These are phyloP conservation scores for Onychomys torridus DNA, from an alignment of 2,797 vertebrate genomes.

Conservation along the genomic window DNA sequence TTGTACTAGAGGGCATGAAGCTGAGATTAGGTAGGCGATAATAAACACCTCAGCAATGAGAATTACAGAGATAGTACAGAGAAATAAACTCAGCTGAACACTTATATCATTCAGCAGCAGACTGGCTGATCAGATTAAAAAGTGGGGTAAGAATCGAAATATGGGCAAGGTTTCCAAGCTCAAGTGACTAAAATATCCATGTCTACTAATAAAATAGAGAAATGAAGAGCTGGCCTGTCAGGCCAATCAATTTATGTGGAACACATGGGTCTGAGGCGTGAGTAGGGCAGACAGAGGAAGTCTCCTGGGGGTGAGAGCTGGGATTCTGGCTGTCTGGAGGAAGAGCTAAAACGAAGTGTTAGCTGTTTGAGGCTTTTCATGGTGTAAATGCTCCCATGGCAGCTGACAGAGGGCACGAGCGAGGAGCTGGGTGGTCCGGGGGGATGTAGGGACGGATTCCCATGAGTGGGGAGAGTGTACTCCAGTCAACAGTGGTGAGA, in stretches of 20 bases:
- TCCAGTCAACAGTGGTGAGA: neutral
- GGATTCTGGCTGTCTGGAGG: neutral
- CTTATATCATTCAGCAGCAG: neutral
- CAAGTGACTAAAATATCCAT: neutral
- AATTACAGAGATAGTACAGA: neutral
- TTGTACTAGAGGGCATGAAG: neutral
- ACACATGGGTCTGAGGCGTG: neutral
- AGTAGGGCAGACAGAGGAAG: neutral
- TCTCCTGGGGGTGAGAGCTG: neutral
- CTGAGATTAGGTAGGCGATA: neutral
- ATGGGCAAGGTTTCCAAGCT: neutral
- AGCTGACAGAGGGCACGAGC: neutral
- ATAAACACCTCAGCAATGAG: neutral
- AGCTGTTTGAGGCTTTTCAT: neutral
- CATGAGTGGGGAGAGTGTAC: neutral
- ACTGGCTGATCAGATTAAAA: neutral
- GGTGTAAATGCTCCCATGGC: neutral
- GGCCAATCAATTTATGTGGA: neutral
- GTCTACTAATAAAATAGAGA: neutral
- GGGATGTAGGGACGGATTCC: neutral
- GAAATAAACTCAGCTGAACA: neutral
- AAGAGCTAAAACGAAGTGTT: neutral
- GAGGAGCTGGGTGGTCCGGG: neutral
- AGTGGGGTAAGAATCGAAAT: neutral
- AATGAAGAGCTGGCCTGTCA: neutral